A percentile compares a stretch with the other conserved stretches of the same genome.
Conservation (phyloP, 2,797 vertebrate genomes). For the Cossypha dichroa region DNA sequence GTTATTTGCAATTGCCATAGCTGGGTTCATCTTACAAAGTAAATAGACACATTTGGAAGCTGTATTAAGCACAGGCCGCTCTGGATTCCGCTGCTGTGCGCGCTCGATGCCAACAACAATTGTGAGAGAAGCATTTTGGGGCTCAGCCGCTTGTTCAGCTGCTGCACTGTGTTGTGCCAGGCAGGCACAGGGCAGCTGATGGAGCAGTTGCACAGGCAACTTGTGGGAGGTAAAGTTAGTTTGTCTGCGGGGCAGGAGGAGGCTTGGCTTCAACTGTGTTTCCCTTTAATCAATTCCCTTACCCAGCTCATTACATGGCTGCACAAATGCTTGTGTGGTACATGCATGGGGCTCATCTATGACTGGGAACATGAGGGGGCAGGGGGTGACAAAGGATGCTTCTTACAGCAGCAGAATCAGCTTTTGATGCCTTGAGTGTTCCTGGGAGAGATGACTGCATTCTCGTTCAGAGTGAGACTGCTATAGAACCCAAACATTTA, state of each 20-base stretch:
- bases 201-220: neutral
- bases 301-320: neutral
- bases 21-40: neutral
- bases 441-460: neutral
- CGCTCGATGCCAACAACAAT: rapidly evolving
- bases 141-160: neutral
- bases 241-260: neutral
- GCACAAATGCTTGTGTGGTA: neutral
- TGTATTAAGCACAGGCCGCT: neutral
- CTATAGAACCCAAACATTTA: neutral
- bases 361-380: rapidly evolving
- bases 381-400: neutral
- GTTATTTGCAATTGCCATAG: neutral
- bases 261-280: neutral
- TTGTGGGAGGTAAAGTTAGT: neutral
- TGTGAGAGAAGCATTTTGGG: neutral
- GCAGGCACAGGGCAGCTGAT: neutral
- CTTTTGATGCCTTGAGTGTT: neutral
- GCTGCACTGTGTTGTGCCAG: neutral
- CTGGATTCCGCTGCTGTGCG: neutral
- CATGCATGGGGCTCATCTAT: neutral
- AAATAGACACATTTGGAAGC: neutral
- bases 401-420: neutral
- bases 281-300: neutral
- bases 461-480: neutral